phyloP scores from a whole-genome alignment of 2,797 vertebrate species.

The Fundulus diaphanus region DNA sequence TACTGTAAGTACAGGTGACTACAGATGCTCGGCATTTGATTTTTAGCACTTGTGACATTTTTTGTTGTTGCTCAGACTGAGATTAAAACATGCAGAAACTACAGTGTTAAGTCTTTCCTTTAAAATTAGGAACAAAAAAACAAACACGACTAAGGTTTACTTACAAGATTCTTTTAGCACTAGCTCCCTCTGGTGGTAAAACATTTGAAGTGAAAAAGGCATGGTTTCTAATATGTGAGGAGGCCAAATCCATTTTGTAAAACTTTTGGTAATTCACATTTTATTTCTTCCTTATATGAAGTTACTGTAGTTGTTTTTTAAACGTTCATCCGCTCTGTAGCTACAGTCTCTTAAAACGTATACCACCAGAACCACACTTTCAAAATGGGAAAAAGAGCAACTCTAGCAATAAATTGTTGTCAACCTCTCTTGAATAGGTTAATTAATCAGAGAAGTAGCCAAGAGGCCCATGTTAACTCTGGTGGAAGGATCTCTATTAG shows the following conservation, averaged over 20 bases:
- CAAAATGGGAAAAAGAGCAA: background rate
- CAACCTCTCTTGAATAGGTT: no score
- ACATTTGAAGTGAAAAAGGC: background rate
- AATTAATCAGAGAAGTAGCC: no score
- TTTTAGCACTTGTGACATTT: slow-evolving; percentile 65
- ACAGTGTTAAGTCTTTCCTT: slow-evolving; percentile 8
- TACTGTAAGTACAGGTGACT: slow-evolving; percentile 41
- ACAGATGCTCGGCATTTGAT: slow-evolving; percentile 45
- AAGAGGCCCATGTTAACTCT: no score
- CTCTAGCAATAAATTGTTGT: background rate
- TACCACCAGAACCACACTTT: background rate
- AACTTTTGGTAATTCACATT: background rate
- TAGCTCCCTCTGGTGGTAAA: slow-evolving; percentile 55
- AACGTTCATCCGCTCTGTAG: background rate
- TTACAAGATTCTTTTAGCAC: slow-evolving; percentile 2
- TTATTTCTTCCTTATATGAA: background rate
- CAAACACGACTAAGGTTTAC: background rate
- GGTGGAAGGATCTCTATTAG: background rate
- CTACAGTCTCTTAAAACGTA: background rate
- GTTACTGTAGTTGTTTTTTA: background rate
- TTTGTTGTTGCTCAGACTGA: slow-evolving; percentile 65
- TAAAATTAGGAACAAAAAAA: background rate
- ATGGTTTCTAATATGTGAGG: background rate
- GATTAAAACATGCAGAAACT: slow-evolving; percentile 55
- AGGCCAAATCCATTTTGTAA: background rate